Evolutionary conservation across 2,888 invertebrate genomes (phyloP).

Genomic region (Tachina fera): DNA sequence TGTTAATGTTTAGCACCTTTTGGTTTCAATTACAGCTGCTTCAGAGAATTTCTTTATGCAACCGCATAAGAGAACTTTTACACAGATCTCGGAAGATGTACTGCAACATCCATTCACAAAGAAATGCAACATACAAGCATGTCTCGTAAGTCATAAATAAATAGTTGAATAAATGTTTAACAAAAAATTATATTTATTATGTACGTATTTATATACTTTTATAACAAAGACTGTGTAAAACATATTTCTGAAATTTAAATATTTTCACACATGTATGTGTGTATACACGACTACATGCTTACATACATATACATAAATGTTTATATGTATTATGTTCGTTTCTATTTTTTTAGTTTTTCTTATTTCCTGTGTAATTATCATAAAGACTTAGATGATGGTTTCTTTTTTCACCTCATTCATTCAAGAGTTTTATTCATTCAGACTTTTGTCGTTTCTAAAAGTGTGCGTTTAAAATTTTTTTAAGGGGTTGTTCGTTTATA

Average conservation of each 20-base stretch:
- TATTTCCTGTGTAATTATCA: constrained; percentile 71
- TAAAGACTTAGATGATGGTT: constrained; percentile 46
- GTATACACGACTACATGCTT: not conserved
- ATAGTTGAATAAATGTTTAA: constrained; percentile 8
- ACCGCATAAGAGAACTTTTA: not conserved
- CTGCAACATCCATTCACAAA: not conserved
- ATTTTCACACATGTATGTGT: constrained; percentile 18
- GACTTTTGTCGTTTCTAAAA: constrained; percentile 29
- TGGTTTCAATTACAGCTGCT: constrained; percentile 65
- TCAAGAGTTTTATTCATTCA: constrained; percentile 7
- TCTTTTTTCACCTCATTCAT: constrained; percentile 39
- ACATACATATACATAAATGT: not conserved
- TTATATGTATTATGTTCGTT: not conserved
- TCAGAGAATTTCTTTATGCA: constrained; percentile 21
- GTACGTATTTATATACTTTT: not conserved
- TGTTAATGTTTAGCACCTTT: constrained; percentile 68
- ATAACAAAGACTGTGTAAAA: not conserved
- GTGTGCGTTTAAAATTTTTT: constrained; percentile 33
- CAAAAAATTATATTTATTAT: constrained; percentile 26
- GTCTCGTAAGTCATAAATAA: constrained; percentile 48
- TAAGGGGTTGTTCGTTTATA: constrained; percentile 67
- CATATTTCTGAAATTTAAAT: constrained; percentile 68
- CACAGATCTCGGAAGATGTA: constrained; percentile 50
- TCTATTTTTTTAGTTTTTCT: constrained; percentile 26
- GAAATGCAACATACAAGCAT: constrained; percentile 28